A percentile compares a stretch with the other conserved stretches of the same genome.
These are phyloP conservation scores for Dallia pectoralis DNA, from an alignment of 2,797 vertebrate species.

Conservation along the genomic window DNA sequence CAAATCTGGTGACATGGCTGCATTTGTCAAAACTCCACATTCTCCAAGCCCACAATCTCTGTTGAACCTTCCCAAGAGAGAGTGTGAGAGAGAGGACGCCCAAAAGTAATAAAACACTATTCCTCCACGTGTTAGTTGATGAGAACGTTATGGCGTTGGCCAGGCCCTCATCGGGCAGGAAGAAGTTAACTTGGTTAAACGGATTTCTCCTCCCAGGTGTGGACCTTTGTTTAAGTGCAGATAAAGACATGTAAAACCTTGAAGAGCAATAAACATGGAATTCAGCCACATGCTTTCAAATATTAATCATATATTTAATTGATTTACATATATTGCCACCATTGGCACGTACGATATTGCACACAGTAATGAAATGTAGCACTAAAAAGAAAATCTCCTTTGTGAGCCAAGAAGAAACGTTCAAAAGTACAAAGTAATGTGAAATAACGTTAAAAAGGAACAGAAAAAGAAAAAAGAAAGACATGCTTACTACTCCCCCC, in stretches of 20 bases:
- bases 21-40: constrained; percentile 46
- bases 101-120: constrained; percentile 64
- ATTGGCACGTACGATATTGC: constrained; percentile 86
- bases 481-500: constrained; percentile 73
- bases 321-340: constrained; percentile 84
- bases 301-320: constrained; percentile 85
- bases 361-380: constrained; percentile 84
- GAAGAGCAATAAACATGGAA: constrained; percentile 78
- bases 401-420: constrained; percentile 70
- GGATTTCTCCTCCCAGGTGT: constrained; percentile 57
- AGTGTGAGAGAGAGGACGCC: constrained; percentile 61
- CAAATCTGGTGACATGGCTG: constrained; percentile 65
- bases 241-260: constrained; percentile 74
- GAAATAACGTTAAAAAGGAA: constrained; percentile 76
- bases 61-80: constrained; percentile 42
- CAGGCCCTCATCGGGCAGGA: constrained; percentile 58
- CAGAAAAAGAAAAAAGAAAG: constrained; percentile 44
- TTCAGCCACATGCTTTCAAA: constrained; percentile 83
- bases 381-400: constrained; percentile 67
- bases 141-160: constrained; percentile 47
- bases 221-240: constrained; percentile 72
- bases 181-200: constrained; percentile 55
- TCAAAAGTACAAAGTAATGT: constrained; percentile 78
- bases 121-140: constrained; percentile 58
- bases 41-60: constrained; percentile 46